phyloP scores from a whole-genome alignment of 2,888 invertebrate genomes.

The Limnephilus auricula region DNA sequence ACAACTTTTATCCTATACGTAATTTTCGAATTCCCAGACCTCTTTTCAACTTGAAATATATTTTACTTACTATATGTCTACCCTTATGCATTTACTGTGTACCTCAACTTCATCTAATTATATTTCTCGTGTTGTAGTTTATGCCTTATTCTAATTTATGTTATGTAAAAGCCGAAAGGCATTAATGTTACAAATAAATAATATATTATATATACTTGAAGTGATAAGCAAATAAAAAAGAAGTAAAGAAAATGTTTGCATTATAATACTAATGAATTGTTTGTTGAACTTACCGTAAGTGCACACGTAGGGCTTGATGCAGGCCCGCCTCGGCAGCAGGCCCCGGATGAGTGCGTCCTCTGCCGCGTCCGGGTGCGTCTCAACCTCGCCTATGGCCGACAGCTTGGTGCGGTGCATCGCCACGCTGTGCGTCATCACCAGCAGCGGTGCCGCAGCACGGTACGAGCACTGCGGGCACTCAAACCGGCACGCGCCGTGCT shows the following conservation, averaged over 20 bases:
- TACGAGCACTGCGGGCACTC: constrained; percentile 84
- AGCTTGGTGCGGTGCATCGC: constrained; percentile 70
- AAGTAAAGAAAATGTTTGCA: no score
- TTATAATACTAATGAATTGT: not conserved
- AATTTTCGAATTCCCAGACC: no score
- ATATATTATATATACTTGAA: no score
- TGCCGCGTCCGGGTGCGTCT: constrained; percentile 65
- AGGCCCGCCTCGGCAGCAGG: constrained; percentile 50
- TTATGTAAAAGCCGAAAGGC: no score
- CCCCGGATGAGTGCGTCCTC: constrained; percentile 47
- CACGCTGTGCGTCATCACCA: constrained; percentile 80
- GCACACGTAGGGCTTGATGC: constrained; percentile 36
- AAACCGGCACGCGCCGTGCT: constrained; percentile 80
- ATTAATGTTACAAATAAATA: no score
- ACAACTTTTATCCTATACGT: no score
- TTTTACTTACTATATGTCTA: no score
- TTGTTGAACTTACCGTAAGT: constrained; percentile 3
- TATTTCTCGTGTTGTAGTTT: no score
- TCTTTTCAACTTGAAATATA: no score
- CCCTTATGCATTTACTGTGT: no score
- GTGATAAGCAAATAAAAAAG: not conserved
- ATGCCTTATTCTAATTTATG: no score
- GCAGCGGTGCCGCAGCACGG: constrained; percentile 78
- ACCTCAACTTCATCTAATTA: no score
- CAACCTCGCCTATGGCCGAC: constrained; percentile 68